Conservation (phyloP, 2,113 vertebrate species). For the Oophaga pumilio region DNA sequence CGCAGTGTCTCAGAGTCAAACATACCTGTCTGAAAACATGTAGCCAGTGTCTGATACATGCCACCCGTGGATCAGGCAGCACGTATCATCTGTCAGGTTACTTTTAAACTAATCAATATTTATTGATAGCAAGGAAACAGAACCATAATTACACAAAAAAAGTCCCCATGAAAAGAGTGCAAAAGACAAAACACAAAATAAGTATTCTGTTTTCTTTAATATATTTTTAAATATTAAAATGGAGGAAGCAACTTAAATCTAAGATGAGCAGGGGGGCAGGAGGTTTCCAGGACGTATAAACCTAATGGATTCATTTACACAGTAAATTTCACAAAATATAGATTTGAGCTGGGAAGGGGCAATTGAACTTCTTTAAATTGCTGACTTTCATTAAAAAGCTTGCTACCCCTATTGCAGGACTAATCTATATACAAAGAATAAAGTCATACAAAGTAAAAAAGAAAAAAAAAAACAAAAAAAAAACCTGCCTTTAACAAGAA, state of each 20-base stretch:
- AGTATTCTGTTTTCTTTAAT: slow-evolving; percentile 24
- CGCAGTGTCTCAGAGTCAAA: too few relatives aligned
- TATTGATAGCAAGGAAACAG: too few relatives aligned
- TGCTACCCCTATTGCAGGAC: slow-evolving; percentile 5
- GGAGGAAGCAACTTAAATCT: slow-evolving; percentile 41
- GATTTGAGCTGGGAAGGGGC: not conserved
- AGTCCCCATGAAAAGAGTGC: too few relatives aligned
- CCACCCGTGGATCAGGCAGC: too few relatives aligned
- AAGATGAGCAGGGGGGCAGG: not conserved
- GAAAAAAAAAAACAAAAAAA: too few relatives aligned
- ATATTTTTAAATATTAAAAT: slow-evolving; percentile 52
- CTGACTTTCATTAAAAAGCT: slow-evolving; percentile 3
- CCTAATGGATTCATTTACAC: slow-evolving; percentile 50
- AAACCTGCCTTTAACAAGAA: slow-evolving; percentile 2
- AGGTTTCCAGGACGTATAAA: not conserved
- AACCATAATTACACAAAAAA: not conserved
- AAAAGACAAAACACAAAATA: not conserved
- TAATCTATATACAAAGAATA: slow-evolving; percentile 26
- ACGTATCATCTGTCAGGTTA: too few relatives aligned
- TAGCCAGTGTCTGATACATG: too few relatives aligned
- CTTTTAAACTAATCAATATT: too few relatives aligned
- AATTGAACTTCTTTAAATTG: slow-evolving; percentile 11
- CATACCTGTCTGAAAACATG: too few relatives aligned
- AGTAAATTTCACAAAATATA: slow-evolving; percentile 49
- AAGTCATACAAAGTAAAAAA: not conserved